Evolutionary conservation across 2,797 vertebrate species (phyloP), one percentile per base, ranked within the genome.

Genomic region (Mionectes olivaceus): DNA sequence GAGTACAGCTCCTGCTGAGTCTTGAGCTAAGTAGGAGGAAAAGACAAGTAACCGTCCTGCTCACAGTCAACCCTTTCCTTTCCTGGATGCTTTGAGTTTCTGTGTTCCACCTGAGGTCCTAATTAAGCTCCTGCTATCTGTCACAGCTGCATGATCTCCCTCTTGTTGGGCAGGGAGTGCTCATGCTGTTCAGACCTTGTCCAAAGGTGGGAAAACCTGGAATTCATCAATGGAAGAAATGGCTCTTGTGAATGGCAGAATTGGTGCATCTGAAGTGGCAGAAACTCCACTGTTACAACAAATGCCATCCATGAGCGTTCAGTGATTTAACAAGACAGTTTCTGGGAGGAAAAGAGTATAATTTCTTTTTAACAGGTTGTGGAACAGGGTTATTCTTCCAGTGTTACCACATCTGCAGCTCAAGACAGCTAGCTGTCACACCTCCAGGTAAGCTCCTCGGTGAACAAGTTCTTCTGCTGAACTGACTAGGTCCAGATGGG

Each of bases 401-500:
- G 23, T 39, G 4, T 95, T 82, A 64, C 67, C 41, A 82, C 50
- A 61, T 61, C 49, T 41, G 74, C 2, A 5, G 55, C 59, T 78
- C 52, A 57, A 60, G 87, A 74, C 57, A 90, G 23, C 30, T 33
- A 33, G 53, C 67, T 92, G 68, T 89, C 80, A 79, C 59, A 59
- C 59, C 61, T 88, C 30, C 67, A 25, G 27, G 70, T 90, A 56
- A 90, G 74, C 63, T 86, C 52, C 92, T 91, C 32, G 83, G 68
- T 88, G 87, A 96, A 81, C 86, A 60, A 94, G 87, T 94, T 89
- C 57, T 87, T 93, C 91, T 86, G 56, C 82, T 90, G 65, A 83
- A 67, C 43, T 65, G 52, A 19, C 50, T 67, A 19, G 32, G 67
- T 50, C 41, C 41, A 56, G 55, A 49, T 68, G 73, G 50, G 83